Evolutionary conservation across 2,888 invertebrate species (phyloP).

Genomic region (Eremobia ochroleuca): DNA sequence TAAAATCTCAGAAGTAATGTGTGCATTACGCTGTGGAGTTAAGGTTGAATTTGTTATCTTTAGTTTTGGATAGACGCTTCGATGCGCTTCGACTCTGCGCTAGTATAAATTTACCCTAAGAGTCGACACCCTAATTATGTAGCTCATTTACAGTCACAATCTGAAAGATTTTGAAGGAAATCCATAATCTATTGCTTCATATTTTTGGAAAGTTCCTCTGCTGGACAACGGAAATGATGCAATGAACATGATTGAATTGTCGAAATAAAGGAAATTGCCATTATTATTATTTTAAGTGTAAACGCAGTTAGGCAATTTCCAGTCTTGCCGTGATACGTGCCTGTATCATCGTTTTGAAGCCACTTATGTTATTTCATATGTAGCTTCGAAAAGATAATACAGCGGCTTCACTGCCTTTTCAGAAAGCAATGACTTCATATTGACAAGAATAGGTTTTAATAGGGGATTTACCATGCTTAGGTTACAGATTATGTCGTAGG

Average conservation of each 20-base stretch:
- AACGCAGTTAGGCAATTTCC: not conserved
- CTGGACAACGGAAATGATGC: not conserved
- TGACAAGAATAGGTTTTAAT: not conserved
- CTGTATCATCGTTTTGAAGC: not conserved
- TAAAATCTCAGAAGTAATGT: no score
- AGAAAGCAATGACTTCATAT: not conserved
- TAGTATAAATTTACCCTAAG: no score
- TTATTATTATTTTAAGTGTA: no score
- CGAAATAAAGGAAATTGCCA: not conserved
- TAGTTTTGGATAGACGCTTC: no score
- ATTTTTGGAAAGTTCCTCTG: not conserved
- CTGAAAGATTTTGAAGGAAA: not conserved
- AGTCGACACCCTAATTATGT: not conserved
- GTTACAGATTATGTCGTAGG: no score
- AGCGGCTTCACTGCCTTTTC: not conserved
- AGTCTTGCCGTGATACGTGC: not conserved
- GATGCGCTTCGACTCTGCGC: no score
- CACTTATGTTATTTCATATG: no score
- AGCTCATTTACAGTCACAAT: not conserved
- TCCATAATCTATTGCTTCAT: not conserved
- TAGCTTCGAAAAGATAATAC: no score
- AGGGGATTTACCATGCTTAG: no score
- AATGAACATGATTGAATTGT: not conserved
- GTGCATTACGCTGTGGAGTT: no score
- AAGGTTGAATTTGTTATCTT: no score